A percentile compares a stretch with the other conserved stretches of the same genome.
Evolutionary conservation across 2,113 vertebrate genomes (phyloP).

Genomic region (Antechinus flavipes): DNA sequence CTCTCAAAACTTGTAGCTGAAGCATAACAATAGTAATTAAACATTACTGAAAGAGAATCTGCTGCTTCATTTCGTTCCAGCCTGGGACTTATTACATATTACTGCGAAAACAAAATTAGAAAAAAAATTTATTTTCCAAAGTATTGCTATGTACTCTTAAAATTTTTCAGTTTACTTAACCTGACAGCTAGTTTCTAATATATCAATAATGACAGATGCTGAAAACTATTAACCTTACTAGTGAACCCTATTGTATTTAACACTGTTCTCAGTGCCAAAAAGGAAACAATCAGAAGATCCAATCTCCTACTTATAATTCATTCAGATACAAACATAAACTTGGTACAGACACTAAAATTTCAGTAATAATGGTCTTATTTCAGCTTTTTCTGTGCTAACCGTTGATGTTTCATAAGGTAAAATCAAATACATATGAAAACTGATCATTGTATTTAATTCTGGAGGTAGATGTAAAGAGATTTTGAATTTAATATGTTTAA

Average conservation of each 20-base stretch:
- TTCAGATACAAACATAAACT: too few species aligned
- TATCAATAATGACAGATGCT: not conserved
- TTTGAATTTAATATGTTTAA: conserved; percentile 39
- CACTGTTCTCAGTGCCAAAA: too few species aligned
- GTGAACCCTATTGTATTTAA: not conserved
- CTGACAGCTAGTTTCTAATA: not conserved
- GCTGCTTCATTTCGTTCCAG: not conserved
- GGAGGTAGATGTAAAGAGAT: conserved; percentile 13
- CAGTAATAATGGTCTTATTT: too few species aligned
- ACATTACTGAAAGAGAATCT: conserved; percentile 39
- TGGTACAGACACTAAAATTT: too few species aligned
- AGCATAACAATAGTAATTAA: conserved; percentile 33
- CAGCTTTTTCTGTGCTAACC: too few species aligned
- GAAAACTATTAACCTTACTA: not conserved
- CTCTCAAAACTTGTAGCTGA: not conserved
- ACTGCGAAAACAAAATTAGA: not conserved
- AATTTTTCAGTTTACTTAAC: not conserved
- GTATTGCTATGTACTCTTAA: not conserved
- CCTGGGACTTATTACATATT: not conserved
- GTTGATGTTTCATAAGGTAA: too few species aligned
- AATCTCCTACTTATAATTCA: too few species aligned
- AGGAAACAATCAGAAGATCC: not conserved
- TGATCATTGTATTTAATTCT: conserved; percentile 27
- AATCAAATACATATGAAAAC: too few species aligned
- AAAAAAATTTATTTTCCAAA: not conserved